Percentiles rank a stretch among this genome's conserved stretches.
Conservation (phyloP, 2,113 vertebrate species). For the Myiagra hebetior region DNA sequence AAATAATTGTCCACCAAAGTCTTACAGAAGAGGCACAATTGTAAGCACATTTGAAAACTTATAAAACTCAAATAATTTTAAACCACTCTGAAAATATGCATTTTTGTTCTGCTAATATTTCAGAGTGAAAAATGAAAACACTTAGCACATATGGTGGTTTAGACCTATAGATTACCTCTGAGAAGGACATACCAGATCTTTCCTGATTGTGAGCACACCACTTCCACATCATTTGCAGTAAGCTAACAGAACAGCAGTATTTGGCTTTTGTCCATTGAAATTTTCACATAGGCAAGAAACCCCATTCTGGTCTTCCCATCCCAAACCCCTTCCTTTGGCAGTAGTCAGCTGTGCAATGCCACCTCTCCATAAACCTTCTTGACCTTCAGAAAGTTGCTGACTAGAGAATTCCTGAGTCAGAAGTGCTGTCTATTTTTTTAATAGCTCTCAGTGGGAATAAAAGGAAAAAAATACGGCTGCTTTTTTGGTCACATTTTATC, state of each 20-base stretch:
- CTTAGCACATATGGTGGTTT: accelerated
- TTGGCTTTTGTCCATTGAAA: not conserved
- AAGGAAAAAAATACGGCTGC: not conserved
- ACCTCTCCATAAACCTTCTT: not conserved
- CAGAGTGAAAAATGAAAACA: not conserved
- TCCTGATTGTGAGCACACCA: not conserved
- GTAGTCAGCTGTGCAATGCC: not conserved
- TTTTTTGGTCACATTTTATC: not conserved
- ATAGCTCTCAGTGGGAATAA: not conserved
- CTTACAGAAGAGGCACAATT: not conserved
- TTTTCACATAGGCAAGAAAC: not conserved
- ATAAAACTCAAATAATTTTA: not conserved
- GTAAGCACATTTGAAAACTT: not conserved
- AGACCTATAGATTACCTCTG: not conserved
- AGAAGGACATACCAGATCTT: not conserved
- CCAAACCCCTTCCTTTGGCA: not conserved
- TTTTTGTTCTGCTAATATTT: not conserved
- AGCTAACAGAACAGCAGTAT: not conserved
- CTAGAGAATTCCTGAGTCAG: not conserved
- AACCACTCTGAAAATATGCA: not conserved
- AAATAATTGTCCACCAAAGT: not conserved
- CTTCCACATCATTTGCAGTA: not conserved
- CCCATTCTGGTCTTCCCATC: no score
- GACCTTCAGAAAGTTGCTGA: not conserved
- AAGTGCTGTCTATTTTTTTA: not conserved